phyloP scores from a whole-genome alignment of 2,113 vertebrate species.

The Diphyllodes magnificus region DNA sequence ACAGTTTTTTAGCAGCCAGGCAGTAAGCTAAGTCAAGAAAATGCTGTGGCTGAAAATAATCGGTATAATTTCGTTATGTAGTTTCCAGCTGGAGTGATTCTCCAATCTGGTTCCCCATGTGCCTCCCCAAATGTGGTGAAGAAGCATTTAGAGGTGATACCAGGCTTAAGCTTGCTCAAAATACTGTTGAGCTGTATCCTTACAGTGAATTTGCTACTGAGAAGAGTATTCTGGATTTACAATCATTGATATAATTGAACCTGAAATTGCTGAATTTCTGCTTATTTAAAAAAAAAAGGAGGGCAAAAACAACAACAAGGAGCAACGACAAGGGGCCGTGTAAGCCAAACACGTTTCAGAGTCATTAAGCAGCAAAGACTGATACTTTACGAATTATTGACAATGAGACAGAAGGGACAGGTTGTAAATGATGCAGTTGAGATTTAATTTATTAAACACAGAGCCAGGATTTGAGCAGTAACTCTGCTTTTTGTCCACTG shows the following conservation, averaged over 20 bases:
- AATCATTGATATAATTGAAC: not conserved
- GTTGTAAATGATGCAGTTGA: not conserved
- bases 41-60: constrained; percentile 42
- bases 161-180: not conserved
- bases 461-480: not conserved
- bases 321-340: not conserved
- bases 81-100: constrained; percentile 32
- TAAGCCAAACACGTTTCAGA: not conserved
- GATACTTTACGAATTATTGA: not conserved
- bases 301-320: accelerated
- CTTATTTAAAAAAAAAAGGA: not conserved
- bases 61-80: not conserved
- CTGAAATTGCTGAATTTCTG: not conserved
- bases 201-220: not conserved
- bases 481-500: constrained; percentile 22
- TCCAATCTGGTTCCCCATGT: constrained; percentile 44
- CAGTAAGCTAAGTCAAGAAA: constrained; percentile 6
- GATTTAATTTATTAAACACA: not conserved
- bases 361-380: not conserved
- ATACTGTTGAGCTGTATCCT: not conserved
- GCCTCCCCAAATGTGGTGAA: constrained; percentile 23
- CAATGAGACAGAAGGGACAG: not conserved
- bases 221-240: not conserved
- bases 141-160: not conserved
- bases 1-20: constrained; percentile 19